Evolutionary conservation across 2,797 vertebrate genomes (phyloP).

Genomic region (Valencia hispanica): DNA sequence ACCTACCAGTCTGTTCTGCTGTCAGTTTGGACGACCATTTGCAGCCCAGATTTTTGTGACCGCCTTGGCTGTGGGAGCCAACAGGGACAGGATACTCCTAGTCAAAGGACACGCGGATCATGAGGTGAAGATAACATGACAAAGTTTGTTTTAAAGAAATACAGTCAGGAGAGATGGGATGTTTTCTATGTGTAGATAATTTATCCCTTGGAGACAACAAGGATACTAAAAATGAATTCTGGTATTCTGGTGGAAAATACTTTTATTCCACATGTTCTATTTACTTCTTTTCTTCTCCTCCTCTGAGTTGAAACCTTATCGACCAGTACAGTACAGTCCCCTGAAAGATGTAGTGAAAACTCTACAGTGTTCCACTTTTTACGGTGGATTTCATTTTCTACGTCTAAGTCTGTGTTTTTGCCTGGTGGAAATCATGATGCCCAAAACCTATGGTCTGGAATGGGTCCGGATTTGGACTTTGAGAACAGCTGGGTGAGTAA

Average conservation of each 20-base stretch:
- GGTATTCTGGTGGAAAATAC: background rate
- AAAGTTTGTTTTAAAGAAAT: no score
- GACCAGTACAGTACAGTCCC: no score
- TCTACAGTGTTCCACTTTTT: background rate
- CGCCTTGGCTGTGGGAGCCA: no score
- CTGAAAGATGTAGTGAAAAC: no score
- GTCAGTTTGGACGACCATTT: no score
- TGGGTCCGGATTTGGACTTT: background rate
- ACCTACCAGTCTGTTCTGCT: no score
- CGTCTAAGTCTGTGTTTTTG: background rate
- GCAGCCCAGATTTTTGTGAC: no score
- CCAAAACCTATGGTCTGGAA: constrained; percentile 16
- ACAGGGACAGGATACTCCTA: no score
- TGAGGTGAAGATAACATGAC: no score
- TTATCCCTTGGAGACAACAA: background rate
- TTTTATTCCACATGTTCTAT: background rate
- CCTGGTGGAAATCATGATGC: constrained; percentile 17
- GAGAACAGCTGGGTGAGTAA: background rate
- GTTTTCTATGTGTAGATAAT: background rate
- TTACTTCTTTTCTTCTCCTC: background rate
- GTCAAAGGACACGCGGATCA: no score
- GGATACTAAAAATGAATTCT: background rate
- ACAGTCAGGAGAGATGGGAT: no score
- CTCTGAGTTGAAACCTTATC: background rate
- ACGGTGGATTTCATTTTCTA: background rate